A percentile compares a stretch with the other conserved stretches of the same genome.
These are phyloP conservation scores for Petrocephalus sullivani DNA, from an alignment of 2,797 vertebrate genomes.

Conservation along the genomic window DNA sequence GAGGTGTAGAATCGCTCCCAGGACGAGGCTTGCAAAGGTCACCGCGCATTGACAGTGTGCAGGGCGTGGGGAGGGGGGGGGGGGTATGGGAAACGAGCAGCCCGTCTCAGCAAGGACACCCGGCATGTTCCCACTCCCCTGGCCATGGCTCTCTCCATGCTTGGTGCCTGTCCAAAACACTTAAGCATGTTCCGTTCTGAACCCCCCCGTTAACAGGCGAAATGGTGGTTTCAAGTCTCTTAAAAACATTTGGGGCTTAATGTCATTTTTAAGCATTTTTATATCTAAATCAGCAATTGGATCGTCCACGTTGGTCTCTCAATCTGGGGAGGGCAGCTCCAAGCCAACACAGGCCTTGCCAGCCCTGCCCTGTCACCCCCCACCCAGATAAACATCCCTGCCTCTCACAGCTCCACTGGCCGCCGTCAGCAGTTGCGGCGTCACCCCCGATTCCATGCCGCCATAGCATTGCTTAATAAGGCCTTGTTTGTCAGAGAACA, in stretches of 20 bases:
- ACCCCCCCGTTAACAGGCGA: neutral
- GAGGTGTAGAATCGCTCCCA: neutral
- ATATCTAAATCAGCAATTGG: neutral
- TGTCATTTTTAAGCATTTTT: neutral
- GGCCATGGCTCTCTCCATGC: too few species aligned
- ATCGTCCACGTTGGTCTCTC: neutral
- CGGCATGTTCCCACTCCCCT: too few species aligned
- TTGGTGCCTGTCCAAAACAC: too few species aligned
- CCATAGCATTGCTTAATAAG: neutral
- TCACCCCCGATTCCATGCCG: neutral
- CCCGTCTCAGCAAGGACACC: too few species aligned
- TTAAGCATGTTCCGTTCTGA: neutral
- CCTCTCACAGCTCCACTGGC: neutral
- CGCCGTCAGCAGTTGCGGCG: neutral
- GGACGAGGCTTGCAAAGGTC: neutral
- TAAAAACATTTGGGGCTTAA: neutral
- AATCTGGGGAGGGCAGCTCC: neutral
- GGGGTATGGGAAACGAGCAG: neutral
- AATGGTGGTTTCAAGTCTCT: neutral
- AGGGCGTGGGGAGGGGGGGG: neutral
- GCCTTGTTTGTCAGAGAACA: neutral
- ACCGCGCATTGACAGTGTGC: neutral
- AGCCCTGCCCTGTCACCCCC: neutral
- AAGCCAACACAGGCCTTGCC: neutral
- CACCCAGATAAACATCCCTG: neutral